Evolutionary conservation across 2,888 invertebrate species (phyloP).

Genomic region (Listrodromus nycthemerus): DNA sequence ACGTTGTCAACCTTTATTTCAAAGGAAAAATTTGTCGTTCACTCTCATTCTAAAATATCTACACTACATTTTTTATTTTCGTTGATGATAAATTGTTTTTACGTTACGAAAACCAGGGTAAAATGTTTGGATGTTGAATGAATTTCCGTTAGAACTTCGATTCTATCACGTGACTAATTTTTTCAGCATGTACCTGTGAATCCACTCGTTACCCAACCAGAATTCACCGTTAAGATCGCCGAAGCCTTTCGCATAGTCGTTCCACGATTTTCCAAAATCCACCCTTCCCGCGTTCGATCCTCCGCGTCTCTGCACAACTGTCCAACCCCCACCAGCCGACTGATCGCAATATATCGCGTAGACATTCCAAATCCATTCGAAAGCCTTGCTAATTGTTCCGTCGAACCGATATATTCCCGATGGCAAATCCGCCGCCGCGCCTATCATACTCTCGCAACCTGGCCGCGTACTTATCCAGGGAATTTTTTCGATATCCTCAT

Average conservation of each 20-base stretch:
- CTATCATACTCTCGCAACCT: conserved; percentile 83
- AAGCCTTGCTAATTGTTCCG: conserved; percentile 58
- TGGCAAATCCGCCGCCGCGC: conserved; percentile 75
- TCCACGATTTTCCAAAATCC: conserved; percentile 86
- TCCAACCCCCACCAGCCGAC: conserved; percentile 86
- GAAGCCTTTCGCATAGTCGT: conserved; percentile 87
- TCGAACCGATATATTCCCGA: conserved; percentile 84
- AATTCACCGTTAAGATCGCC: conserved; percentile 86
- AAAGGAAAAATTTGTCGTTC: background rate
- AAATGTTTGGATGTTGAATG: background rate
- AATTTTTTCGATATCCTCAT: conserved; percentile 6
- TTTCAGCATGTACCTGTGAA: conserved; percentile 79
- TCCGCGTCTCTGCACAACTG: conserved; percentile 85
- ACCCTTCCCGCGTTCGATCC: conserved; percentile 80
- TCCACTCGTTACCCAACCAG: conserved; percentile 87
- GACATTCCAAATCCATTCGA: conserved; percentile 81
- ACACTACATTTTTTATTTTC: background rate
- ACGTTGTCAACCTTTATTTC: conserved; percentile 4
- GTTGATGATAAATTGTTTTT: background rate
- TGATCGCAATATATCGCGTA: conserved; percentile 85
- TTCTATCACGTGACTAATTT: background rate
- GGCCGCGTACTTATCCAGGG: conserved; percentile 34
- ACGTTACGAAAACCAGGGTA: background rate
- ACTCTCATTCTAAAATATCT: no score
- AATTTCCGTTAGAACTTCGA: background rate